Percentiles rank a stretch among this genome's conserved stretches.
Conservation (phyloP, 2,888 invertebrate species). For the Cordylochernes scorpioides region DNA sequence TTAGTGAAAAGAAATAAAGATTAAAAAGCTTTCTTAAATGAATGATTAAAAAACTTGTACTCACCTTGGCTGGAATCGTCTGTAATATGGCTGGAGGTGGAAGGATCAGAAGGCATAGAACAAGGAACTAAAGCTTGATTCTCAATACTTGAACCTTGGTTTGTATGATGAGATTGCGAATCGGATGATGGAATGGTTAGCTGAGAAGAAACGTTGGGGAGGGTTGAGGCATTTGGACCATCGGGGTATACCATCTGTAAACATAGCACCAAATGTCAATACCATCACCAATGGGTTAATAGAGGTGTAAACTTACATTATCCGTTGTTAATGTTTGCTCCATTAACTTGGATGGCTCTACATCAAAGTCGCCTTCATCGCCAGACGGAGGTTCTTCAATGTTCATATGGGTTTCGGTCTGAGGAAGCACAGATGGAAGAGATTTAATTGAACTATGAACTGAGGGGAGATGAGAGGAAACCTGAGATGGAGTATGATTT, state of each 20-base stretch:
- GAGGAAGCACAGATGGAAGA: conserved; percentile 8
- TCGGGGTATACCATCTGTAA: conserved; percentile 1
- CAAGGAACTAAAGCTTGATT: conserved; percentile 1
- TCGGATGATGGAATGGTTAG: conserved; percentile 2
- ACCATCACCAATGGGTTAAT: neutral
- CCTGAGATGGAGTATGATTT: conserved; percentile 12
- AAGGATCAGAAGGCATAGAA: conserved; percentile 2
- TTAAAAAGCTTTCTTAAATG: too few relatives aligned
- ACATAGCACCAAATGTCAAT: neutral
- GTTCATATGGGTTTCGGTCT: conserved; percentile 6
- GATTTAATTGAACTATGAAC: conserved; percentile 3
- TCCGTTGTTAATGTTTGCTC: conserved; percentile 13
- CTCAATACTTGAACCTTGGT: conserved; percentile 1
- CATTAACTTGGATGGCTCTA: conserved; percentile 11
- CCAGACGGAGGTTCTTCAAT: conserved; percentile 7
- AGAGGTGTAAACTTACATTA: conserved; percentile 8
- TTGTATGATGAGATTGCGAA: conserved; percentile 1
- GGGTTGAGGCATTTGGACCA: conserved; percentile 1
- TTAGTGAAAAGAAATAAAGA: too few relatives aligned
- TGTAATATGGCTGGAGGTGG: conserved; percentile 1
- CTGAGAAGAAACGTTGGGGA: conserved; percentile 1
- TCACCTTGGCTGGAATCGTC: conserved; percentile 1
- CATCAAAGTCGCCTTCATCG: conserved; percentile 11
- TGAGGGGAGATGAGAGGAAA: conserved; percentile 7
- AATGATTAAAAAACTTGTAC: neutral